phyloP scores from a whole-genome alignment of 2,797 vertebrate species.

The Pogonophryne albipinna region DNA sequence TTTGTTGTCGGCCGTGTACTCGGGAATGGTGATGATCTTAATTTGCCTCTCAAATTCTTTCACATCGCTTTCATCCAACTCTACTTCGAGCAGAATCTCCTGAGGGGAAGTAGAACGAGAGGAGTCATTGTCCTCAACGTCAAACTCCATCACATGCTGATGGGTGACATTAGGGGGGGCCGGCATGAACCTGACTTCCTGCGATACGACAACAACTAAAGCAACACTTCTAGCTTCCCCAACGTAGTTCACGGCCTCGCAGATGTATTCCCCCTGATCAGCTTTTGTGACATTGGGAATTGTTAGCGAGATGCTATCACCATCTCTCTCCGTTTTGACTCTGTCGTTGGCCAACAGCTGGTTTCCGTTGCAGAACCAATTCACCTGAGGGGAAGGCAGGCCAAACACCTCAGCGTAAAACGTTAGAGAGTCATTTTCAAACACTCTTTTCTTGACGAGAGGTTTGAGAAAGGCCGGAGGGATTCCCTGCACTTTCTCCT shows the following conservation, averaged over 20 bases:
- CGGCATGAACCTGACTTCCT: conserved; percentile 87
- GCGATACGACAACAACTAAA: conserved; percentile 89
- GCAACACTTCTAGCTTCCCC: conserved; percentile 95
- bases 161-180: conserved; percentile 93
- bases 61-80: conserved; percentile 96
- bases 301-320: conserved; percentile 87
- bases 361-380: conserved; percentile 95
- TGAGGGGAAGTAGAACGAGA: conserved; percentile 98
- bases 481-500: conserved; percentile 92
- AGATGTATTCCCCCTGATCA: conserved; percentile 94
- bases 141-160: conserved; percentile 98
- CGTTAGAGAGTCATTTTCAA: conserved; percentile 87
- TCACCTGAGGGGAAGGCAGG: conserved; percentile 91
- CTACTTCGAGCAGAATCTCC: conserved; percentile 97
- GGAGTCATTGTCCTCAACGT: conserved; percentile 89
- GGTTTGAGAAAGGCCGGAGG: conserved; percentile 96
- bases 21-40: conserved; percentile 97
- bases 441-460: conserved; percentile 89
- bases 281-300: conserved; percentile 86
- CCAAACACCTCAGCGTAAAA: conserved; percentile 94
- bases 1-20: conserved; percentile 95
- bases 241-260: conserved; percentile 93
- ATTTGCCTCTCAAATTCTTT: conserved; percentile 98
- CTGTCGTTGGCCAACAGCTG: conserved; percentile 85
- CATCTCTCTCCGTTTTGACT: conserved; percentile 88